phyloP scores from a whole-genome alignment of 2,797 vertebrate genomes.

The Parauchenoglanis ngamensis region DNA sequence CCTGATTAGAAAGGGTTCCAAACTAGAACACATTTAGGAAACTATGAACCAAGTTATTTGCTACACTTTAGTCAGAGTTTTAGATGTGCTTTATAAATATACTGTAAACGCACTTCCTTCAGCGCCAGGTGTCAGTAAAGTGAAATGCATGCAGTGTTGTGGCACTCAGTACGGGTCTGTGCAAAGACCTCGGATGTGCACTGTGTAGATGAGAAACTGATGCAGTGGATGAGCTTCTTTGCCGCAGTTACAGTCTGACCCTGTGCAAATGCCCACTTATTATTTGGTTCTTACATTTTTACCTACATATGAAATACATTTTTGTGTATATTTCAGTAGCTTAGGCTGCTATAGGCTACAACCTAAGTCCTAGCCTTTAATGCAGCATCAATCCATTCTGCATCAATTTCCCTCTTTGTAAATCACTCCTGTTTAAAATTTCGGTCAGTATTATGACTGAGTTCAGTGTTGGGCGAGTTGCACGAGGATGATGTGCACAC shows the following conservation, averaged over 20 bases:
- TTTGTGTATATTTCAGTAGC: background rate
- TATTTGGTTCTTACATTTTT: background rate
- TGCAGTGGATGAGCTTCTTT: background rate
- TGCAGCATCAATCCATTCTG: background rate
- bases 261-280: background rate
- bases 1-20: background rate
- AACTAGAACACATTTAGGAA: background rate
- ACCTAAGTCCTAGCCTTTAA: background rate
- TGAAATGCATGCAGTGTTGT: background rate
- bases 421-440: background rate
- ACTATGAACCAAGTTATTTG: background rate
- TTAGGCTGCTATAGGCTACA: background rate
- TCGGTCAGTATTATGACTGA: background rate
- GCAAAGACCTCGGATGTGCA: background rate
- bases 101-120: background rate
- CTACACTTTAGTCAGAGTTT: background rate
- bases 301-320: background rate
- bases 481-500: slow-evolving; percentile 31
- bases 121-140: slow-evolving; percentile 65
- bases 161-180: background rate
- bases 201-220: slow-evolving; percentile 1
- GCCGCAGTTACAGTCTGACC: slow-evolving; percentile 4
- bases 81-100: background rate
- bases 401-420: background rate
- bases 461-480: slow-evolving; percentile 11